phyloP scores from a whole-genome alignment of 2,113 vertebrate species.

The Probosciger aterrimus region DNA sequence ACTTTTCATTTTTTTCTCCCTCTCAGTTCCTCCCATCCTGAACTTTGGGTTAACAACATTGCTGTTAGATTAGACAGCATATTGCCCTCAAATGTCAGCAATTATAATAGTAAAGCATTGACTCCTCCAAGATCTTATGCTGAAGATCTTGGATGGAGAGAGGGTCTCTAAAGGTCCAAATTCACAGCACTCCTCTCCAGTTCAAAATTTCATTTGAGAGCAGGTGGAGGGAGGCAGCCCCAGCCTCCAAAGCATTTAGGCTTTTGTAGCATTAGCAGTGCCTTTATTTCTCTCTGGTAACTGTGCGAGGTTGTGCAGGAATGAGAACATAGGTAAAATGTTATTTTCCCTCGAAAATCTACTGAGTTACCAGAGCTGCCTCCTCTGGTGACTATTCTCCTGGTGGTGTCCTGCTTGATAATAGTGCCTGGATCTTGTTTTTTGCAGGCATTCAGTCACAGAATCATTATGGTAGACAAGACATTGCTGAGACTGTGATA shows the following conservation, averaged over 20 bases:
- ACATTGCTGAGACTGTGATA: not conserved
- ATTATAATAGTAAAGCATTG: not conserved
- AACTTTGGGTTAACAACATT: not conserved
- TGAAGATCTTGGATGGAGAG: not conserved
- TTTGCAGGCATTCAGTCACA: not conserved
- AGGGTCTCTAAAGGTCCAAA: not conserved
- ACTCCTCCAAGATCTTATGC: not conserved
- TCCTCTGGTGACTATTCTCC: not conserved
- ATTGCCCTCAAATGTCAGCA: not conserved
- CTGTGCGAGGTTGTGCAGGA: not conserved
- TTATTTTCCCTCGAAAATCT: not conserved
- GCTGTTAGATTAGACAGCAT: not conserved
- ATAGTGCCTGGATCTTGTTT: not conserved
- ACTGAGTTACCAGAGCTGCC: not conserved
- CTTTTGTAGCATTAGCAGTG: not conserved
- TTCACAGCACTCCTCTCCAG: not conserved
- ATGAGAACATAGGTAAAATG: accelerated
- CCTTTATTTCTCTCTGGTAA: not conserved
- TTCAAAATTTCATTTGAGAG: not conserved
- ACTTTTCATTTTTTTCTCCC: not conserved
- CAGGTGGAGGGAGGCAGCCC: not conserved
- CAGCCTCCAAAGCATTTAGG: not conserved
- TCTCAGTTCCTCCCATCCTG: not conserved
- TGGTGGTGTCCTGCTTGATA: not conserved
- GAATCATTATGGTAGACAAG: not conserved